phyloP scores from a whole-genome alignment of 2,797 vertebrate genomes.

The Octomys mimax region DNA sequence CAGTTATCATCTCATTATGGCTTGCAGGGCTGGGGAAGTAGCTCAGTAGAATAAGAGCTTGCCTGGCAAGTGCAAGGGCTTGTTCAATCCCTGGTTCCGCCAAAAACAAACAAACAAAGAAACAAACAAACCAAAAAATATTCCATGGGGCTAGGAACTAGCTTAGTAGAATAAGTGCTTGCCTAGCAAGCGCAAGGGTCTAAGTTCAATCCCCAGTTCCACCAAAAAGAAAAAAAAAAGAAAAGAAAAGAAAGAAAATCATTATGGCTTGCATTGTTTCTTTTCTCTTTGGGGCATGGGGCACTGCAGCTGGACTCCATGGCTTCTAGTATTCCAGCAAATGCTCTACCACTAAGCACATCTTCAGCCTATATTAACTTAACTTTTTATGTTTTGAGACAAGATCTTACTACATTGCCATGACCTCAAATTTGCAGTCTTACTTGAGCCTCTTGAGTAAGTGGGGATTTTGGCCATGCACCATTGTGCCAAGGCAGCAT shows the following conservation, averaged over 20 bases:
- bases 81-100: too few species aligned
- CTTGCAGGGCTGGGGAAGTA: neutral
- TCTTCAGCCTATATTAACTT: neutral
- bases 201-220: too few species aligned
- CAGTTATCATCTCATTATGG: neutral
- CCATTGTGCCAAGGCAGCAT: neutral
- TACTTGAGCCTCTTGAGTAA: neutral
- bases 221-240: too few species aligned
- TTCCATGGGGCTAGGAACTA: too few species aligned
- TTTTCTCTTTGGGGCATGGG: neutral
- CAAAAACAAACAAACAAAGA: too few species aligned
- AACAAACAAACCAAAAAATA: too few species aligned
- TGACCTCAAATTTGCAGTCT: neutral
- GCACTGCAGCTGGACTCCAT: neutral
- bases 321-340: neutral
- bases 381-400: neutral
- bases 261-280: neutral
- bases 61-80: too few species aligned
- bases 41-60: too few species aligned
- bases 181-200: too few species aligned
- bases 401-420: neutral
- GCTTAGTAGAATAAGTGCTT: too few species aligned
- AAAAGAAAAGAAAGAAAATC: neutral
- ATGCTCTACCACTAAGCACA: neutral
- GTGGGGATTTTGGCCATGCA: neutral